Conservation (phyloP, 2,797 vertebrate species). For the Chelidonichthys spinosus region DNA sequence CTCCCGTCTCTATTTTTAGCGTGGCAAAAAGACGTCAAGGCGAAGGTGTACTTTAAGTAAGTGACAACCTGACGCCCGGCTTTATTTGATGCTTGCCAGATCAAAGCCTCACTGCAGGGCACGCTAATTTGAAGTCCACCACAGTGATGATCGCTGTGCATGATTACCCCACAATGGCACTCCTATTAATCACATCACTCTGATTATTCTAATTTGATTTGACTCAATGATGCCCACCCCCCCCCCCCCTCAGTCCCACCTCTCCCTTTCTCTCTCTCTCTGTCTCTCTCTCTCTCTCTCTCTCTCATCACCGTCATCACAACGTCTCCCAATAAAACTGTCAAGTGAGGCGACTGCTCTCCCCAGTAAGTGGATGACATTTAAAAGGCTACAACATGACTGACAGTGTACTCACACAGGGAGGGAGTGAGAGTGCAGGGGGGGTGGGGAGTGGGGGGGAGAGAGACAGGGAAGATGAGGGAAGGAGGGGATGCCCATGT, state of each 20-base stretch:
- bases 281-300: constrained; percentile 44
- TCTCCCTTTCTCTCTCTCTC: constrained; percentile 54
- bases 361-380: constrained; percentile 83
- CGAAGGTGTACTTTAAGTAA: constrained; percentile 84
- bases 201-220: constrained; percentile 86
- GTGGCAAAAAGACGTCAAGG: constrained; percentile 74
- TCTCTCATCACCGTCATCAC: constrained; percentile 77
- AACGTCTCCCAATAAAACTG: constrained; percentile 83
- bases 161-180: constrained; percentile 86
- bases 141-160: constrained; percentile 83
- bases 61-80: constrained; percentile 81
- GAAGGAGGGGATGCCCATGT: constrained; percentile 80
- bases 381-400: constrained; percentile 84
- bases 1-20: constrained; percentile 79
- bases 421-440: constrained; percentile 80
- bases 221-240: constrained; percentile 77
- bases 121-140: constrained; percentile 84
- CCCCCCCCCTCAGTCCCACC: constrained; percentile 65
- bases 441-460: constrained; percentile 59
- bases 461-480: constrained; percentile 69
- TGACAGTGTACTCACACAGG: constrained; percentile 84
- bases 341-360: constrained; percentile 82
- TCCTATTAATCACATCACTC: constrained; percentile 88
- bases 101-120: constrained; percentile 84
- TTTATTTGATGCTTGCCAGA: constrained; percentile 84